Evolutionary conservation across 2,888 invertebrate genomes (phyloP), one percentile per base, ranked within the genome.

Genomic region (Thecocarcelia acutangulata): DNA sequence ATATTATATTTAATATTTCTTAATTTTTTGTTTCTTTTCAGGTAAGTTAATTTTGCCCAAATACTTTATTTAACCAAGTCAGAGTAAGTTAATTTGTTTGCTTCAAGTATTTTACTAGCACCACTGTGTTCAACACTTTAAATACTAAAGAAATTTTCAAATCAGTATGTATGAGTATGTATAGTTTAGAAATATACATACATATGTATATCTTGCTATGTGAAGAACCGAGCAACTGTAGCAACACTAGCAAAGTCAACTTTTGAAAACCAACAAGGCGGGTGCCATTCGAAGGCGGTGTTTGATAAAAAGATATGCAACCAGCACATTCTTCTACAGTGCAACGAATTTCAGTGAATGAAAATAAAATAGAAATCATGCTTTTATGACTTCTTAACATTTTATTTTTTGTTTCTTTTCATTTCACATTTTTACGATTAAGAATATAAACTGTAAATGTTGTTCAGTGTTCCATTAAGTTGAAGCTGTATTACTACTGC

Each of bases 361-460:
- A 21, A 73, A 81, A 77, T 81, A 81, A 81, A 77, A 82, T 69
- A 64, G 73, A 77, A 82, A 82, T 77, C 42, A 82, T 64, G 64
- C 73, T 61, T 81, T 82, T 82, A 82, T 74, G 81, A 77, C 77
- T 78, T 78, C 48, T 82, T 46, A 75, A 61, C 73, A 63, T 77
- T 77, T 61, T 17, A 59, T 44, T 68, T n/a, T 59, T 42, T 58
- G 13, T 63, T 56, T 42, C 21, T 8, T 69, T 76, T 61, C 15
- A 40, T 15, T 33, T 37, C 19, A 15, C 17, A 24, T 61, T 63
- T 74, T 80, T 63, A 63, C 52, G 59, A 82, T 50, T 70, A 15
- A n/a, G 44, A 44, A 48, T 69, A 75, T 69, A 77, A 76, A 81
- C 77, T 66, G 69, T 69, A 64, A 78, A 78, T 75, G 78, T 66